Evolutionary conservation across 1,140 invertebrate species (phyloP), one percentile per base, ranked within the genome.

Genomic region (Riptortus pedestris): DNA sequence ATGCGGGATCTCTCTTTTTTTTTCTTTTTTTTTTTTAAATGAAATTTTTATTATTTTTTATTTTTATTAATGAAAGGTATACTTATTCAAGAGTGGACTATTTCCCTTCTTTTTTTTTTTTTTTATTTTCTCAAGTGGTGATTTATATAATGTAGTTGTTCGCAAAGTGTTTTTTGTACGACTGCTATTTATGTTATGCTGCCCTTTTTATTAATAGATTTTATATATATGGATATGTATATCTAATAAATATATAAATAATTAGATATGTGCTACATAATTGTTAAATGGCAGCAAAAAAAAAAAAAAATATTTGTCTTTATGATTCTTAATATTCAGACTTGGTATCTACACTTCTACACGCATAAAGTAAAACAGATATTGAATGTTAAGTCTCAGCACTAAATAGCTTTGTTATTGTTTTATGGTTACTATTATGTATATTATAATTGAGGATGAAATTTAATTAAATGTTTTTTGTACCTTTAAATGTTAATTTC

Each of bases 161-260:
- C 26, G 18, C 20, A 22, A 22, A 27, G 51, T 11, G 11, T 55
- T 55, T 55, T 55, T 55, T 55, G 51, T 55, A 55, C 51, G 51
- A 55, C 51, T 55, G 51, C 51, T 55, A 55, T 55, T 55, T 55
- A 55, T 55, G 51, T 55, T 55, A 24, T 20, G 51, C 51, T 55
- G 51, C 51, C 51, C 24, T 55, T 55, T 55, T 55, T 55, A 27
- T 55, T 55, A 24, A 55, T 55, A 55, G 51, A 55, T 55, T 55
- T 55, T 55, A 55, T 55, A 55, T 55, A 55, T 55, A 55, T 55
- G 24, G 22, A 47, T 47, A 47, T 47, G 22, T 47, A 47, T 47
- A 47, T 47, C 45, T 47, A 22, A n/a, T 20, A 47, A 20, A 22
- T 47, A 47, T 47, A 22, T 55, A 26, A 26, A 55, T 55, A 24